phyloP scores from a whole-genome alignment of 2,113 vertebrate species.

The Saccopteryx leptura region DNA sequence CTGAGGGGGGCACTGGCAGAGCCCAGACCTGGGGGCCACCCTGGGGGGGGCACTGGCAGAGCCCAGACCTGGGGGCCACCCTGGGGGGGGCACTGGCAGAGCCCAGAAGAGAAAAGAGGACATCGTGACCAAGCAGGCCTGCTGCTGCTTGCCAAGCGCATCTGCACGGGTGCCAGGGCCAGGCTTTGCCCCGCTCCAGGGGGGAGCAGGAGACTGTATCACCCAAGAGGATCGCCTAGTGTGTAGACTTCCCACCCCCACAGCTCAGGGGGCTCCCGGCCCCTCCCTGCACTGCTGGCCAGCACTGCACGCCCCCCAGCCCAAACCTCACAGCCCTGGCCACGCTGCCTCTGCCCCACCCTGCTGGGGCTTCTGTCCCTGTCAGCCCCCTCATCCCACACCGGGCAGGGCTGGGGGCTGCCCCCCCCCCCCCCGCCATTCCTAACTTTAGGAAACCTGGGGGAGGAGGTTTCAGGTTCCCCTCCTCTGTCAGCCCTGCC shows the following conservation, averaged over 20 bases:
- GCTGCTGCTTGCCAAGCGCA: neutral
- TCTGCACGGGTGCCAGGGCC: neutral
- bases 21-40: neutral
- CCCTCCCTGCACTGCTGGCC: neutral
- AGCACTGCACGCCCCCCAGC: neutral
- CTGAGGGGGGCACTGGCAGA: neutral
- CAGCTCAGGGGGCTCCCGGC: neutral
- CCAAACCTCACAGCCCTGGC: neutral
- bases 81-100: too few species aligned
- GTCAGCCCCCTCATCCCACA: accelerated
- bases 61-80: too few species aligned
- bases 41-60: too few species aligned
- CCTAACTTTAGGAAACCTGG: neutral
- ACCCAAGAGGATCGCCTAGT: too few species aligned
- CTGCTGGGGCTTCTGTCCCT: accelerated
- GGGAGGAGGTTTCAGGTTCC: accelerated
- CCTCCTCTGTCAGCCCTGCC: neutral
- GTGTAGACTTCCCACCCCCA: neutral
- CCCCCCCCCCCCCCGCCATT: too few species aligned
- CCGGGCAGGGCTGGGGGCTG: too few species aligned
- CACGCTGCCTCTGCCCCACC: neutral
- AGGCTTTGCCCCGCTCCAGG: neutral
- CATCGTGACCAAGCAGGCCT: neutral
- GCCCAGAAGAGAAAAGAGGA: neutral
- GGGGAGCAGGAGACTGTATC: neutral